Evolutionary conservation across 2,113 vertebrate genomes (phyloP).

Genomic region (Ciconia maguari): DNA sequence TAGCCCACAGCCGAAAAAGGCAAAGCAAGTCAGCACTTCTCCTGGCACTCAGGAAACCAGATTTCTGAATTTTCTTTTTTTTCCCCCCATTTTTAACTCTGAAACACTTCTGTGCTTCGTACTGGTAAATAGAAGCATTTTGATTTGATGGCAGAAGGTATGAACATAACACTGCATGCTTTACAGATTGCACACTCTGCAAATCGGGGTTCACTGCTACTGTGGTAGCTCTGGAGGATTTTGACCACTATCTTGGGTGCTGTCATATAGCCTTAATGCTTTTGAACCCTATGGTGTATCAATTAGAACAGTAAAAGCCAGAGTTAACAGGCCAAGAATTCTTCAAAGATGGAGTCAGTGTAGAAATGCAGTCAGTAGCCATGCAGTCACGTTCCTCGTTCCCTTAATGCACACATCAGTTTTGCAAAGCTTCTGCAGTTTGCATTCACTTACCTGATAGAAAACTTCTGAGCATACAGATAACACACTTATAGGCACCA

Average conservation of each 20-base stretch:
- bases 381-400: background rate
- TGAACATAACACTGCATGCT: background rate
- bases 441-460: background rate
- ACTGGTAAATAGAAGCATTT: background rate
- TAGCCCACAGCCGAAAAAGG: background rate
- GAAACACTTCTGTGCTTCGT: background rate
- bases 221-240: background rate
- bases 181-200: background rate
- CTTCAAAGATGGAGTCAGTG: background rate
- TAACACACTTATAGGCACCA: background rate
- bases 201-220: fast-evolving
- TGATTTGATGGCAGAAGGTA: background rate
- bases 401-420: background rate
- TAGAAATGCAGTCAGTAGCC: fast-evolving
- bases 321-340: background rate
- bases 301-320: background rate
- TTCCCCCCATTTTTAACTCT: background rate
- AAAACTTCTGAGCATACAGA: background rate
- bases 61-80: background rate
- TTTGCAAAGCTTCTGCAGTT: background rate
- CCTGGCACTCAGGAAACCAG: background rate
- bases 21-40: background rate
- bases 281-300: background rate
- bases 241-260: background rate
- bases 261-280: background rate